Evolutionary conservation across 2,797 vertebrate species (phyloP).

Genomic region (Micropoecilia bifurca): DNA sequence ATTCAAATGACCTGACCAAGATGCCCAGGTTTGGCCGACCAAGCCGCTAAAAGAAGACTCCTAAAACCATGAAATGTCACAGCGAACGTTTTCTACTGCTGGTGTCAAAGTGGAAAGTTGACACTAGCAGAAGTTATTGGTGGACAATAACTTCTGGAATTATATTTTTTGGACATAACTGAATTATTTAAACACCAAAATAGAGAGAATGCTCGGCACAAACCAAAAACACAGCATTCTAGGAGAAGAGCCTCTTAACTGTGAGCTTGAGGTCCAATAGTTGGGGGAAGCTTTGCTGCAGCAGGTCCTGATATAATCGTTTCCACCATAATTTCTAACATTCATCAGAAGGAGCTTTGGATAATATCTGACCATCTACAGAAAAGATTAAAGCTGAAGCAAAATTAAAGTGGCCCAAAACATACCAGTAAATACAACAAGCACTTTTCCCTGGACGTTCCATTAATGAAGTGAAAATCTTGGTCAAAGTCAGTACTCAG

Average conservation of each 20-base stretch:
- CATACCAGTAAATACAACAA: background rate
- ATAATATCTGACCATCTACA: too few species aligned
- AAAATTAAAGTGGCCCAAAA: background rate
- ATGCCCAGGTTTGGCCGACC: too few species aligned
- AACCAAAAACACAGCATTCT: background rate
- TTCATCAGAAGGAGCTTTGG: too few species aligned
- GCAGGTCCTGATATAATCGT: background rate
- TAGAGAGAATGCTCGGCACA: background rate
- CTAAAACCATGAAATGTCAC: too few species aligned
- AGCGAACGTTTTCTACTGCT: too few species aligned
- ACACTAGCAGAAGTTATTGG: too few species aligned
- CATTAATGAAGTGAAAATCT: background rate
- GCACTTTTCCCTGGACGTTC: background rate
- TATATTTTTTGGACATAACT: background rate
- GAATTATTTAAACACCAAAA: background rate
- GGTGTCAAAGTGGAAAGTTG: too few species aligned
- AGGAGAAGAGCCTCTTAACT: background rate
- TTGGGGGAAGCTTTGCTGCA: background rate
- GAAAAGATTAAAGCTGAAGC: too few species aligned
- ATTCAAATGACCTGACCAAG: too few species aligned
- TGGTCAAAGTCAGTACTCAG: background rate
- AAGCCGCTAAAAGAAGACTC: too few species aligned
- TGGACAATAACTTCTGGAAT: background rate
- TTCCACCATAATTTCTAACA: background rate
- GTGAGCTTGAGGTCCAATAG: background rate